Base-by-base conservation (phyloP, 2,888 invertebrate genomes). In the Clistopyga incitator region DNA sequence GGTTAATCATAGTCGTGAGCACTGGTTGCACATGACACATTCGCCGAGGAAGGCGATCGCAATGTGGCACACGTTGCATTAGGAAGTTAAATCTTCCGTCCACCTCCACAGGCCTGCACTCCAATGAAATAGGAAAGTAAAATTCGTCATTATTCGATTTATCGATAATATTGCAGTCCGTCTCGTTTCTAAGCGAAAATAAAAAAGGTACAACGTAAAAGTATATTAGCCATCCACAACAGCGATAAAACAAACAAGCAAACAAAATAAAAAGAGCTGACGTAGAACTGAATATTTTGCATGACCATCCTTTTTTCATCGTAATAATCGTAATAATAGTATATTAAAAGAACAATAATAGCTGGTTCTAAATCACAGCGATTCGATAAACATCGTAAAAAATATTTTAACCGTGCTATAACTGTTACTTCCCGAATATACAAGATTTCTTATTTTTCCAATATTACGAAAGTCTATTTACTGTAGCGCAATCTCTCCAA, bases 21-120 rank as follows among this genome's bases (percentile, higher is more conserved):
- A 98, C 94, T 98, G 98, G 98, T 95, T 96, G 86, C 97, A 97
- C 90, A 97, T 98, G 97, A 95, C 96, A 72, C 96, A 97, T 90
- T 97, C 97, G 93, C 97, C 97, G 64, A 95, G 98, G 88, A 97
- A 98, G 92, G 96, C 97, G 23, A 96, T 97, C 88, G 97, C 98
- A 87, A 97, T 97, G 96, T 98, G 98, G 98, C 98, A 98, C 94
- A 96, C 96, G 85, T 94, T 98, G 67, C 92, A 92, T 82, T 93
- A 90, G 86, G 25, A 23, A 64, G 76, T 47, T 13, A 10, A 1
- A 52, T 13, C 71, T 56, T 38, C 52, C 42, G 38, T 70, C 70
- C 70, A 38, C 13, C 23, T 42, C 59, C 13, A 20, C n/a, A 23
- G 42, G 59, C n/a, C 15, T 34, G n/a, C 54, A 56, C 29, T 25